Evolutionary conservation across 2,888 invertebrate genomes (phyloP).

Genomic region (Mythimna lalbum): DNA sequence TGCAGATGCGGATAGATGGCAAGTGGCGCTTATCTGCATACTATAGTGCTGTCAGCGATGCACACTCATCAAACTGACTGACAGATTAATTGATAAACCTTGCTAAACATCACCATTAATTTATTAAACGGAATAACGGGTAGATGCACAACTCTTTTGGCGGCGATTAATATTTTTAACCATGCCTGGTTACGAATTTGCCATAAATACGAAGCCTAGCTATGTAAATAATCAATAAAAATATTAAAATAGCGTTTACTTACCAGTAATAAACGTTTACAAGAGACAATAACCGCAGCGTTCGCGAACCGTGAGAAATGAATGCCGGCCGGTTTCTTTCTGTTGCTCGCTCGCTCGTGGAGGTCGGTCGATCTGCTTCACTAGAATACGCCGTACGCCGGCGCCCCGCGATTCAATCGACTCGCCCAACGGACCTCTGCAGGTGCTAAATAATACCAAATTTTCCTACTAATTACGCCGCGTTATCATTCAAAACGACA

Average conservation of each 20-base stretch:
- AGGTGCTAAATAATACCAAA: constrained; percentile 75
- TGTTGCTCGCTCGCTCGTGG: constrained; percentile 80
- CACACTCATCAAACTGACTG: constrained; percentile 12
- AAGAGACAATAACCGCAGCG: constrained; percentile 76
- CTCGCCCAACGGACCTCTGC: constrained; percentile 83
- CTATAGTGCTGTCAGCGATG: constrained; percentile 21
- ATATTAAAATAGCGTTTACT: constrained; percentile 65
- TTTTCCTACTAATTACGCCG: constrained; percentile 71
- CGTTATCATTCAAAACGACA: constrained; percentile 72
- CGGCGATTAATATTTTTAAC: not conserved
- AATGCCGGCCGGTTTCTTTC: constrained; percentile 85
- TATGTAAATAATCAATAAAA: constrained; percentile 18
- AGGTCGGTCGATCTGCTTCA: constrained; percentile 85
- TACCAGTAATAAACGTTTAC: constrained; percentile 74
- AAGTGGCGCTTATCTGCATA: constrained; percentile 31
- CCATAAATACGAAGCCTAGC: not conserved
- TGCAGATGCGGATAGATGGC: constrained; percentile 28
- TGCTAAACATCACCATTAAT: not conserved
- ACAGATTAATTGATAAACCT: constrained; percentile 1
- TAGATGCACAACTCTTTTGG: not conserved
- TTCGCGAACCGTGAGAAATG: constrained; percentile 85
- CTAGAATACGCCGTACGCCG: constrained; percentile 80
- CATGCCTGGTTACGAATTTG: not conserved
- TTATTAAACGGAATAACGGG: constrained; percentile 1
- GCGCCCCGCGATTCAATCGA: constrained; percentile 81